Base-by-base conservation (phyloP, 2,888 invertebrate species). In the Prenolepis imparis region DNA sequence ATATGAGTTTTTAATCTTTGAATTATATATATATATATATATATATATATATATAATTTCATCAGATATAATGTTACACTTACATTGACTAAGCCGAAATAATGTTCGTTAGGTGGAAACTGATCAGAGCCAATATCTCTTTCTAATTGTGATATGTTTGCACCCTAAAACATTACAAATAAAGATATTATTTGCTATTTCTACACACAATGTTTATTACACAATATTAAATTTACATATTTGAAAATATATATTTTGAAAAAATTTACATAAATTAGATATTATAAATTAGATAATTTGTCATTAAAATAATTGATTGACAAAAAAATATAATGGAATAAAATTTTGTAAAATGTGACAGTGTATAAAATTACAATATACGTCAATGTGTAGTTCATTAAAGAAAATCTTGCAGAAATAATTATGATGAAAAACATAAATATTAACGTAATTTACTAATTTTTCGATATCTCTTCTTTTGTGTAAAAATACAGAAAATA, bases 71-170 rank as follows among this genome's bases (percentile, higher is more conserved):
- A 3, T n/a, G 2, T 57, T 28, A 84, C 91, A 96, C 98, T 97
- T 96, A 99, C 99, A 96, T 99, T 99, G 89, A 99, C 99, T 95
- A 99, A 97, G 94, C 99, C 99, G 96, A 99, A 99, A 95, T 99
- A 99, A 95, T 99, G 99, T 95, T 99, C 99, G 95, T 99, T 99
- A 88, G 98, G 98, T 93, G 99, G 99, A 95, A 99, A 98, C 95
- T 99, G 98, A 96, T 99, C 99, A 93, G 98, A 97, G 94, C 99
- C 99, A 95, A 99, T 99, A 96, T 99, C 99, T 96, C 98, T 98
- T 96, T 99, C 99, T 95, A 99, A 96, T 95, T 99, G 99, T 93
- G 99, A 99, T 95, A 99, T 98, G 96, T 99, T 99, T 95, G 99
- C 98, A 96, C 99, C 99, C 99, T 98, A 95, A 86, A 96, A 95